Conservation (phyloP, 1,140 invertebrate species). For the Frieseomelitta varia region DNA sequence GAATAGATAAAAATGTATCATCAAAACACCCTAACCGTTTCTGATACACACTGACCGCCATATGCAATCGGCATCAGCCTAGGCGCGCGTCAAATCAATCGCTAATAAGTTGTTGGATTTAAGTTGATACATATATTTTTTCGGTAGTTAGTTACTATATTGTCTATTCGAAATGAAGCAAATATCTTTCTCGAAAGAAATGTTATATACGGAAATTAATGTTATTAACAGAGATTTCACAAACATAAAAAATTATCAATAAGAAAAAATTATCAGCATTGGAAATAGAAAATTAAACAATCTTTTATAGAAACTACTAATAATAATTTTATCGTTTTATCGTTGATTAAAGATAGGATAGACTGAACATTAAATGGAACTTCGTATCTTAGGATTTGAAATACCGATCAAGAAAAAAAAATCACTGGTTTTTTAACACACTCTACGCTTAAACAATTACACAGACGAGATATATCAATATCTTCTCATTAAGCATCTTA, state of each 20-base stretch:
- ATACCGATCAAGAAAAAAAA: no score
- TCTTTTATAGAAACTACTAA: neutral
- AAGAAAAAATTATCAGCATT: neutral
- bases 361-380: no score
- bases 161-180: neutral
- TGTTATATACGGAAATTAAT: neutral
- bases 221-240: neutral
- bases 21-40: conserved; percentile 43
- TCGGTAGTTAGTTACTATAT: neutral
- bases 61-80: conserved; percentile 50
- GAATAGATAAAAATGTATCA: conserved; percentile 29
- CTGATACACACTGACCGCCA: conserved; percentile 38
- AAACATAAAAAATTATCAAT: neutral
- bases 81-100: conserved; percentile 58
- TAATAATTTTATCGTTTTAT: neutral
- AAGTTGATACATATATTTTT: neutral
- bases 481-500: no score
- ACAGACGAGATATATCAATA: no score
- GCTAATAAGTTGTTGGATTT: neutral
- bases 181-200: neutral
- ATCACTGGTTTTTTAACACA: no score
- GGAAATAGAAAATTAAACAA: neutral
- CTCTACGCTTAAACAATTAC: no score
- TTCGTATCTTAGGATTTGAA: no score
- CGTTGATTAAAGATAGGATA: no score